Evolutionary conservation across 2,113 vertebrate species (phyloP).

Genomic region (Pomatostomus ruficeps): DNA sequence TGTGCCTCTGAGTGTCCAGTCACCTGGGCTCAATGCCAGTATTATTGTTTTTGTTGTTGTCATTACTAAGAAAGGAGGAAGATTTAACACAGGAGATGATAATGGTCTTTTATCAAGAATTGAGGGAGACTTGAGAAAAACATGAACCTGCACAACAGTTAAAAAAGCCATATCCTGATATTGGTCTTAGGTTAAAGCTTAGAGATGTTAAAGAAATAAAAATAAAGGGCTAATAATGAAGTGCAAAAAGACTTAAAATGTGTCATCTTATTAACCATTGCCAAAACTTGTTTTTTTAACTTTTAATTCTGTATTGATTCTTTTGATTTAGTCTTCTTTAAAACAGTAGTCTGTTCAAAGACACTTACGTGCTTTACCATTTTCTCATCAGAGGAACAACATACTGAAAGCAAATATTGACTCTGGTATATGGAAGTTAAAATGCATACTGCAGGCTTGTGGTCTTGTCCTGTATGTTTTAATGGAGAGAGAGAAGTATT

Average conservation of each 20-base stretch:
- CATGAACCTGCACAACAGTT: neutral
- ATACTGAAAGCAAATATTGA: neutral
- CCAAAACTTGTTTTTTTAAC: neutral
- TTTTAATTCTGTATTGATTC: neutral
- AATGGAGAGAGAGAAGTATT: neutral
- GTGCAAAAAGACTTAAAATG: neutral
- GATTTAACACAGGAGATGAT: neutral
- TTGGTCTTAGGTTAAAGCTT: neutral
- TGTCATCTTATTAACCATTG: neutral
- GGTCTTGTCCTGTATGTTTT: neutral
- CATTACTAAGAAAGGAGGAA: neutral
- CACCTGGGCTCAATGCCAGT: neutral
- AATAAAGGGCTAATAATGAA: neutral
- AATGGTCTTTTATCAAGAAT: neutral
- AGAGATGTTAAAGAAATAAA: neutral
- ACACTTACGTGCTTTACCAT: neutral
- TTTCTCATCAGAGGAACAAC: neutral
- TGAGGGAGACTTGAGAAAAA: neutral
- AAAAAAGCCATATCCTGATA: neutral
- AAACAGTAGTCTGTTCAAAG: neutral
- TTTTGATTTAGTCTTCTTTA: neutral
- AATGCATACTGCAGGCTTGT: neutral
- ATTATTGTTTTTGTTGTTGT: neutral
- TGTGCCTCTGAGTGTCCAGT: neutral
- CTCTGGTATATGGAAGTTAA: neutral